Percentiles rank a stretch among this genome's conserved stretches.
Conservation (phyloP, 2,797 vertebrate genomes). For the Coilia nasus region DNA sequence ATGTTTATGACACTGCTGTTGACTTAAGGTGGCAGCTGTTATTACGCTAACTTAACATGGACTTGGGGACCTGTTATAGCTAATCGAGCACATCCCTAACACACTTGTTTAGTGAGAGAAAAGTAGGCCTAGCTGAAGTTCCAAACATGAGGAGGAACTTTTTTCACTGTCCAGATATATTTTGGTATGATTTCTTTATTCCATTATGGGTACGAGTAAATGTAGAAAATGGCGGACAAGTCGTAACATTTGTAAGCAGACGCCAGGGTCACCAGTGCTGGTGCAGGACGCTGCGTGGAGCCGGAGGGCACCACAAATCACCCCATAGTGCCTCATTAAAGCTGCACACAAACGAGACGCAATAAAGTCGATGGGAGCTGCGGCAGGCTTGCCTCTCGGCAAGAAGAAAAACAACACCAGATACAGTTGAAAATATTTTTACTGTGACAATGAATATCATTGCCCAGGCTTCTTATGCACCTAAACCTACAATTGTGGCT, state of each 20-base stretch:
- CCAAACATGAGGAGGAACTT: neutral
- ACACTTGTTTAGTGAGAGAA: constrained; percentile 17
- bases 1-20: constrained; percentile 21
- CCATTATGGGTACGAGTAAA: neutral
- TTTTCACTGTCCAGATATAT: neutral
- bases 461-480: constrained; percentile 59
- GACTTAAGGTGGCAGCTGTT: constrained; percentile 12
- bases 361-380: constrained; percentile 58
- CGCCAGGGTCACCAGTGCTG: neutral
- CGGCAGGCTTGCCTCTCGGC: constrained; percentile 62
- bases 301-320: constrained; percentile 43
- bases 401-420: constrained; percentile 69
- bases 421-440: constrained; percentile 70
- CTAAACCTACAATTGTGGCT: constrained; percentile 79
- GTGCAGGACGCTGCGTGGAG: constrained; percentile 22
- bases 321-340: constrained; percentile 38
- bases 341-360: constrained; percentile 53
- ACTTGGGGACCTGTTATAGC: neutral
- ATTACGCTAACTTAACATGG: neutral
- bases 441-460: constrained; percentile 70
- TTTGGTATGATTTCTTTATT: neutral
- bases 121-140: neutral
- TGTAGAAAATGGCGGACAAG: neutral
- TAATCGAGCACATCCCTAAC: neutral
- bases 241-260: neutral